Evolutionary conservation across 2,888 invertebrate species (phyloP).

Genomic region (Drymonia ruficornis): DNA sequence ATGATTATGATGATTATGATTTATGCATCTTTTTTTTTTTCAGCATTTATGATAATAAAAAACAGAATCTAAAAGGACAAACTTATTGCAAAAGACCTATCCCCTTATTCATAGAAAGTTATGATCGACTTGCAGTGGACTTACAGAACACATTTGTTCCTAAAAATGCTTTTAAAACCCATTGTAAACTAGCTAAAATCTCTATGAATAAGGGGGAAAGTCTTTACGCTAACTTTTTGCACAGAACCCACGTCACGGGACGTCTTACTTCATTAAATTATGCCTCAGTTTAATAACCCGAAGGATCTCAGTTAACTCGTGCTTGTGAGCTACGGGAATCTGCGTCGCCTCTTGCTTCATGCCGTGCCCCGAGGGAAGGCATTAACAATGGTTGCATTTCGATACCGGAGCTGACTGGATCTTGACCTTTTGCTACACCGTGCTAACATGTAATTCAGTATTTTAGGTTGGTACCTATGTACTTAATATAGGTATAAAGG

Average conservation of each 20-base stretch:
- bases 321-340: neutral
- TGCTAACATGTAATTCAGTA: neutral
- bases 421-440: neutral
- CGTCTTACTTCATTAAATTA: neutral
- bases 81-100: neutral
- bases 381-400: neutral
- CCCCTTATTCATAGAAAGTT: no score
- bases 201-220: no score
- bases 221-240: neutral
- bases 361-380: neutral
- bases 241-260: neutral
- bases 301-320: neutral
- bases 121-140: no score
- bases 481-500: no score
- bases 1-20: no score
- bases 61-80: neutral
- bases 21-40: no score
- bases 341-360: neutral
- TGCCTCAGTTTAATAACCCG: neutral
- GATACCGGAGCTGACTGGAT: neutral
- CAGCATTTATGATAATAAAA: no score
- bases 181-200: no score
- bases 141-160: no score
- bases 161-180: no score
- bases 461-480: no score